These are phyloP conservation scores for Cepaea hortensis DNA, from an alignment of 2,888 invertebrate species.

Conservation along the genomic window DNA sequence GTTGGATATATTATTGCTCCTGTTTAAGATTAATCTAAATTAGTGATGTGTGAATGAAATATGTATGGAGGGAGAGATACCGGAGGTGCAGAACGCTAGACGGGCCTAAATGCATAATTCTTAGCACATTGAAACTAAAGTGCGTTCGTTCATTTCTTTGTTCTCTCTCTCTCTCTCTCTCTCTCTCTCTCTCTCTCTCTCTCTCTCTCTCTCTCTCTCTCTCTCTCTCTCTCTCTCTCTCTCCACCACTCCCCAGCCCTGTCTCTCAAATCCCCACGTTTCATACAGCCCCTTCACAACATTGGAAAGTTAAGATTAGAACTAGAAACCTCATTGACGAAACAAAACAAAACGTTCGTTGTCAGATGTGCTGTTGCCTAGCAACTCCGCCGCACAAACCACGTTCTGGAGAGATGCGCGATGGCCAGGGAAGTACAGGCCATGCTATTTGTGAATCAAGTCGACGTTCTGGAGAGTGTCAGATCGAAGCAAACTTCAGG, in stretches of 20 bases:
- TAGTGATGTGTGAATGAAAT: no score
- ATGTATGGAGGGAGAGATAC: no score
- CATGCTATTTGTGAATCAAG: constrained; percentile 38
- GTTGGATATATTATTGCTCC: no score
- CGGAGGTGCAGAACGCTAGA: no score
- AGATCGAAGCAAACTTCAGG: constrained; percentile 2
- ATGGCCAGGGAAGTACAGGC: constrained; percentile 27
- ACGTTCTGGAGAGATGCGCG: constrained; percentile 35
- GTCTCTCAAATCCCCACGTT: no score
- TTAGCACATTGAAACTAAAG: no score
- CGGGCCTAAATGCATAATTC: no score
- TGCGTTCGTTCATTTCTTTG: no score
- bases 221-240: constrained; percentile 6
- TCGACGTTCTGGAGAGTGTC: constrained; percentile 22
- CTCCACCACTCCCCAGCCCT: neutral
- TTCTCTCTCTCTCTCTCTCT: no score
- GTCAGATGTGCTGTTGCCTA: constrained; percentile 34
- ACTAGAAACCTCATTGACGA: constrained; percentile 9
- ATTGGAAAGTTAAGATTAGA: constrained; percentile 26
- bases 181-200: constrained; percentile 7
- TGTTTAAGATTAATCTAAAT: no score
- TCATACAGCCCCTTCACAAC: neutral
- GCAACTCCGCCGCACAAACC: constrained; percentile 21
- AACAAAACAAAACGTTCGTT: constrained; percentile 42
- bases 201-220: neutral